Base-by-base conservation (phyloP, 1,140 invertebrate genomes). In the Melanaphis sacchari region DNA sequence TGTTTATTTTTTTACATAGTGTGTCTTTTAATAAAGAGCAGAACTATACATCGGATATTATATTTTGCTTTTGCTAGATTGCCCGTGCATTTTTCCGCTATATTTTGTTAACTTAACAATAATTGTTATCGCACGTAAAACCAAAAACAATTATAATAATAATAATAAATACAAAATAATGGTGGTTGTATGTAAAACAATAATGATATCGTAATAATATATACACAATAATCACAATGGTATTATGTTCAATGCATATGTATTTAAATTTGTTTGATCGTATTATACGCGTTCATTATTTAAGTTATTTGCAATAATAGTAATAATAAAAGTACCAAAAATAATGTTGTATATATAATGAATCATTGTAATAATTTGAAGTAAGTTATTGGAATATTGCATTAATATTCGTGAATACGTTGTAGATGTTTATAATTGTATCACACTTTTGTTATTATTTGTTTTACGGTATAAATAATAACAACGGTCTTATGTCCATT, bases 1-100 rank as follows among this genome's bases (percentile, higher is more conserved):
- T n/a, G n/a, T n/a, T n/a, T n/a, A n/a, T 66, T 66, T 76, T 76
- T 76, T 76, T 76, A n/a, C 59, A n/a, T 76, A 76, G 59, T 76
- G 59, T 18, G 59, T 4, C n/a, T 76, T 76, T 76, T 76, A n/a
- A 76, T 76, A 76, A 22, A 76, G 26, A 31, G 31, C 59, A 15
- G n/a, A 26, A 3, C 11, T 66, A 66, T 66, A 36, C n/a, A n/a
- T n/a, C 15, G 31, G 31, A 76, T n/a, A n/a, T 76, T 76, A 76
- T 76, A 15, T 76, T 76, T 15, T 76, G 4, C 31, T 76, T n/a
- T 66, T 76, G 26, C 59, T 76, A n/a, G 24, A 76, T n/a, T 76
- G 31, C 15, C 36, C 3, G 31, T 36, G 0, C 1, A 18, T 76
- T 76, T 76, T 18, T n/a, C 7, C 15, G 15, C 31, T n/a, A 76